Evolutionary conservation across 2,888 invertebrate species (phyloP), one percentile per base, ranked within the genome.

Genomic region (Galeopsomyia nigrocyanea): DNA sequence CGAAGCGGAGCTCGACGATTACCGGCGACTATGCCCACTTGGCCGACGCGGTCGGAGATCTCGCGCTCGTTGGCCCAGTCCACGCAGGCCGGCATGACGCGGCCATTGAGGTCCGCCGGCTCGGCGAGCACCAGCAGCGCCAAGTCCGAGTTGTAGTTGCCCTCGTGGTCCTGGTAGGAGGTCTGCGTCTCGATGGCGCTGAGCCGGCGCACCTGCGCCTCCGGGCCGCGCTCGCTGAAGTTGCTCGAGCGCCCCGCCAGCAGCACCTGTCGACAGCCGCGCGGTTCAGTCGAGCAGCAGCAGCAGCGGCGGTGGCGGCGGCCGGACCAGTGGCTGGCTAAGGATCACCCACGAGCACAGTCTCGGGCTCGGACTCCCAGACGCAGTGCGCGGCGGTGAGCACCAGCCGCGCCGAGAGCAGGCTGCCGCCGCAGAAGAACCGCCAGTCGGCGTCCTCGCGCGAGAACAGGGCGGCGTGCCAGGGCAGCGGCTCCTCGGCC

Each of bases 131-230:
- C 86, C 21, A 87, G 86, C 75, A 89, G 82, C 0, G 90, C 89
- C 0, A 90, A 89, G 19, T 87, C 84, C 0, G 89, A 85, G 1
- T 91, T 81, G 91, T 92, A 91, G 19, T 82, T 78, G 79, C 93
- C 93, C 82, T 93, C 93, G 60, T 82, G n/a, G n/a, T n/a, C n/a
- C n/a, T n/a, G n/a, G n/a, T n/a, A n/a, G n/a, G n/a, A n/a, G n/a
- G n/a, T n/a, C n/a, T n/a, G 79, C 13, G 88, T 87, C 79, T 92
- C 92, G 0, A 79, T 77, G 0, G 83, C 73, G 3, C 88, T 88
- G 6, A 87, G n/a, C n/a, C 80, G 0, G 91, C 91, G 81, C 92
- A 92, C 92, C 92, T 92, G 68, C 88, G 88, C 0, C 17, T 75
- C 68, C 26, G 77, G 77, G 0, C 79, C 79, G 68, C 84, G 84